These are phyloP conservation scores for Urophycis tenuis DNA, from an alignment of 2,797 vertebrate species.

Conservation along the genomic window DNA sequence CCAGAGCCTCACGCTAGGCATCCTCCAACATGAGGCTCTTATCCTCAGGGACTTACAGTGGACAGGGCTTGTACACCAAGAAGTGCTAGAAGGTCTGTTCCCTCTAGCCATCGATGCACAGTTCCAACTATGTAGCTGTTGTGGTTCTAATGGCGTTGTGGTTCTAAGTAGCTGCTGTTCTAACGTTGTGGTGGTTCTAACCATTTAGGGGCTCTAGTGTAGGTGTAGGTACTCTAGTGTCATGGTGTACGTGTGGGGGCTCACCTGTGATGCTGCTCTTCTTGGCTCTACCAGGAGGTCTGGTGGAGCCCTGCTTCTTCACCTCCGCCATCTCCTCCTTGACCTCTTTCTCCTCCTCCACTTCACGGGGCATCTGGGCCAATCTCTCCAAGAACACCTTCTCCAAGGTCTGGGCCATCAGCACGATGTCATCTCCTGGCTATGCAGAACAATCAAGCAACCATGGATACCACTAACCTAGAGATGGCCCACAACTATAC, in stretches of 20 bases:
- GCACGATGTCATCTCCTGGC: constrained; percentile 86
- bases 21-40: too few relatives aligned
- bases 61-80: too few relatives aligned
- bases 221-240: too few relatives aligned
- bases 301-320: not conserved
- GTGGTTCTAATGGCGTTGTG: too few relatives aligned
- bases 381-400: constrained; percentile 83
- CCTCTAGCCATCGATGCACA: too few relatives aligned
- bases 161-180: too few relatives aligned
- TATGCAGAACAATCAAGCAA: constrained; percentile 44
- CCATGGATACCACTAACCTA: not conserved
- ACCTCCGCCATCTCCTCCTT: not conserved
- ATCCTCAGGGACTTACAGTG: too few relatives aligned
- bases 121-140: too few relatives aligned
- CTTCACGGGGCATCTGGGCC: constrained; percentile 78
- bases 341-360: not conserved
- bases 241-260: not conserved
- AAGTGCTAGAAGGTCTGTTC: too few relatives aligned
- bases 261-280: not conserved
- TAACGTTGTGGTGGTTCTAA: too few relatives aligned
- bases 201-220: too few relatives aligned
- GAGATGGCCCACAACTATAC: not conserved
- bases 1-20: too few relatives aligned
- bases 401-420: constrained; percentile 89
- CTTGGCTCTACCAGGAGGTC: not conserved